Base-by-base conservation (phyloP, 2,113 vertebrate species). In the Hemibagrus wyckioides region DNA sequence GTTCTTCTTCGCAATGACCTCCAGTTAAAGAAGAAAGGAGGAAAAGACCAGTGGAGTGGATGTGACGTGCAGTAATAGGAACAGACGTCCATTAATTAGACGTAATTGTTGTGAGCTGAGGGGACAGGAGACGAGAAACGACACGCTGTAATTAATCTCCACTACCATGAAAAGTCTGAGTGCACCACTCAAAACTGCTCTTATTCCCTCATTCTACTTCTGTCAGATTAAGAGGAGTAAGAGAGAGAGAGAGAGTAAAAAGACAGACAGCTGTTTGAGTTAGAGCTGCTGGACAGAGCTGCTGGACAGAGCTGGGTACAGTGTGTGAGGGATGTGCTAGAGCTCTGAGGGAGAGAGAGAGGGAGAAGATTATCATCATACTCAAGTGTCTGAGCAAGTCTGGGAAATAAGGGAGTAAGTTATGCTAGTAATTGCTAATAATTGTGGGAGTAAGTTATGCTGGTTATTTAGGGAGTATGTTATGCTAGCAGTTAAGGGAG, bases 91-190 rank as follows among this genome's bases (percentile, higher is more conserved):
- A n/a, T 61, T 82, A 63, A 82, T 82, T 82, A 41, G 0, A 23
- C 0, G 14, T 61, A 82, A 82, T 82, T 81, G 79, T 81, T 57
- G 54, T 59, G 79, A 81, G 79, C 79, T 61, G 33, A 61, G 0
- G 57, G 41, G 80, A 61, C 80, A 63, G 14, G 23, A 82, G 80
- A 61, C 80, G 23, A 61, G 56, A 61, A 82, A 82, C 25, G 80
- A 44, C 80, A 63, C 39, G 7, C 80, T 82, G 80, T 63, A 82
- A 82, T 82, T 61, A 82, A 82, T 82, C 80, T 61, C 0, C 6
- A 80, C 30, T 80, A 80, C 1, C 50, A 36, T 36, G 19, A 36
- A 56, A 80, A 80, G 77, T 82, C 36, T 82, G 54, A 82, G 52
- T 15, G 33, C 54, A 59, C 54, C 79, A 59, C 36, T 59, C 54